Evolutionary conservation across 2,797 vertebrate species (phyloP), one percentile per base, ranked within the genome.

Genomic region (Microhierax caerulescens): DNA sequence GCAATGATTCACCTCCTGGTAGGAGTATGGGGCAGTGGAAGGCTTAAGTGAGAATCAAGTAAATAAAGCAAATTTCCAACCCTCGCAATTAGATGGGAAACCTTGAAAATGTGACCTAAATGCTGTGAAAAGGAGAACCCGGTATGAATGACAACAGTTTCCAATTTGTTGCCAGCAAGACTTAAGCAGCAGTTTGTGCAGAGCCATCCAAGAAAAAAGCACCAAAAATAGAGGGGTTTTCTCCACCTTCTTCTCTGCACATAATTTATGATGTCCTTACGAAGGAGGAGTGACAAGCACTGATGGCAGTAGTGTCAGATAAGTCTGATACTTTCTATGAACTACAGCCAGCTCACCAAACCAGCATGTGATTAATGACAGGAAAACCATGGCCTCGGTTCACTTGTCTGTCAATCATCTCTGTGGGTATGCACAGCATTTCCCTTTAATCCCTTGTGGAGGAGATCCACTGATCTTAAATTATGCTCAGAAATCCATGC

Each of bases 301-400:
- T 9, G 18, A 81, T 94, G 95, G 96, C 92, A 95, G 87, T 81
- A 60, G 86, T 83, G 93, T 96, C 96, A 96, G 93, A 91, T 88
- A 75, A 94, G 89, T 85, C 69, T n/a, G 94, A 80, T 9, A 78
- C 96, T 97, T 78, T 91, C 88, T 97, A 37, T 97, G 94, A 95
- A 94, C 88, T 94, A 78, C 91, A 96, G 95, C 92, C 92, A 96
- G 88, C 94, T 88, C 92, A 90, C 45, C 86, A 60, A 63, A 93
- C 30, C 89, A 67, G 91, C 0, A 2, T 65, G 86, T 95, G 95
- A 94, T 94, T 96, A 88, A 91, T 63, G 97, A 84, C 94, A 97
- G 97, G 86, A 92, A 84, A 97, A 45, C 84, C 94, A 69, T 63
- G 93, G 94, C 94, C 86, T 94, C 3, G 41, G 56, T 59, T 96